Evolutionary conservation across 2,888 invertebrate genomes (phyloP), one percentile per base, ranked within the genome.

Genomic region (Cheiracanthium punctorium): DNA sequence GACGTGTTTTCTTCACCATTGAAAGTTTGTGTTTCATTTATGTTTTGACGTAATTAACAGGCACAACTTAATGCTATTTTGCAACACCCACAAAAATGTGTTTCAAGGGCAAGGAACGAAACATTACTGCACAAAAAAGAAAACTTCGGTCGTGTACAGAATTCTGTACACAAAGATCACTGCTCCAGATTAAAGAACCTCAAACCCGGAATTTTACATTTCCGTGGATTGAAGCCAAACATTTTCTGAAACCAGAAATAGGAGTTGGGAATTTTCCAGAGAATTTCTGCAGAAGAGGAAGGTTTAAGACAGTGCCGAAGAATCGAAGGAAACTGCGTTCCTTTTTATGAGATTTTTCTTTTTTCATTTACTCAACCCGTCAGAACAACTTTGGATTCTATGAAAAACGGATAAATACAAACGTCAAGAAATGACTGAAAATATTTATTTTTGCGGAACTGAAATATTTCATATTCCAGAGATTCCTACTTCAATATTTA

Each of bases 151-250:
- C n/a, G n/a, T n/a, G n/a, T n/a, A n/a, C n/a, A n/a, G n/a, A n/a
- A n/a, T n/a, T 58, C 24, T 58, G 58, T 58, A 24, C 2, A 58
- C 1, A 12, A 2, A 58, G 58, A 58, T 58, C 4, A 24, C 24
- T 58, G 58, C 5, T 58, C 58, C 24, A 58, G 24, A 58, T 58
- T 58, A 58, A 58, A 58, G 58, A 58, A 58, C 24, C 58, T 24
- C 58, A 58, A 58, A 24, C 20, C 24, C 24, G 4, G 17, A 8
- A 58, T 58, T 58, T 58, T 58, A 58, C 24, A 24, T 58, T 58
- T 58, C 58, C 12, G 24, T 58, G 58, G 58, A 58, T 24, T 7
- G 58, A 58, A 1, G 58, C 58, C 58, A 58, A 58, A 24, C 58
- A 24, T 20, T 58, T 58, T 58, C 24, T 24, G 58, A 24, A 24